A percentile compares a stretch with the other conserved stretches of the same genome.
Evolutionary conservation across 64 coral and sea anemone genomes (phyloP).

Genomic region (Orbicella faveolata): DNA sequence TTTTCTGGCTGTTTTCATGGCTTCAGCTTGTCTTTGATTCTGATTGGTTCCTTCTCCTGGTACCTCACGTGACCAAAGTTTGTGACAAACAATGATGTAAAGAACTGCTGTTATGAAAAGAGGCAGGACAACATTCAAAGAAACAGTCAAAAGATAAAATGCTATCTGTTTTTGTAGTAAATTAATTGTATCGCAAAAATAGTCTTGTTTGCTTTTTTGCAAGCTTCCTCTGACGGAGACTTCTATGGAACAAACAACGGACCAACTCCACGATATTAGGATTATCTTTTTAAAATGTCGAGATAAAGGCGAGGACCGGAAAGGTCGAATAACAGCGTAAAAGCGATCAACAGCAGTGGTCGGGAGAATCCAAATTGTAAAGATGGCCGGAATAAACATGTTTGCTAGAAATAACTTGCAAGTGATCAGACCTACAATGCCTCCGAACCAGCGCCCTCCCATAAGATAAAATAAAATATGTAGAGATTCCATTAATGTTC

Average conservation of each 20-base stretch:
- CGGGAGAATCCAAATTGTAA: background rate
- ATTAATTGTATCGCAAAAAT: background rate
- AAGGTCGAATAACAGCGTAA: constrained; percentile 8
- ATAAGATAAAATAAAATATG: background rate
- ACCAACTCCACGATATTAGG: background rate
- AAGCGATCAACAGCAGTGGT: constrained; percentile 13
- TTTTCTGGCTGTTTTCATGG: constrained; percentile 1
- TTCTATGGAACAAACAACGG: background rate
- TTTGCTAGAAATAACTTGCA: background rate
- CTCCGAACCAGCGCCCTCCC: background rate
- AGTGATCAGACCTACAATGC: background rate
- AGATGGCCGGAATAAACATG: background rate
- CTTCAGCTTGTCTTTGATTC: background rate
- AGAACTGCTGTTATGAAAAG: background rate
- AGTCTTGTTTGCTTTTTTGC: background rate
- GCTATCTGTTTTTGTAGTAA: background rate
- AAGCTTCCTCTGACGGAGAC: background rate
- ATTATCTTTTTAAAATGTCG: background rate
- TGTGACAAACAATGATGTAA: background rate
- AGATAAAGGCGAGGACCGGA: background rate
- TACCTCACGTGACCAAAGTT: background rate
- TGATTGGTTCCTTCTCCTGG: constrained; percentile 14
- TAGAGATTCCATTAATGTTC: background rate
- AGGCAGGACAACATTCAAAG: background rate
- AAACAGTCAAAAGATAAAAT: background rate